Evolutionary conservation across 2,797 vertebrate genomes (phyloP), one percentile per base, ranked within the genome.

Genomic region (Euthynnus affinis): DNA sequence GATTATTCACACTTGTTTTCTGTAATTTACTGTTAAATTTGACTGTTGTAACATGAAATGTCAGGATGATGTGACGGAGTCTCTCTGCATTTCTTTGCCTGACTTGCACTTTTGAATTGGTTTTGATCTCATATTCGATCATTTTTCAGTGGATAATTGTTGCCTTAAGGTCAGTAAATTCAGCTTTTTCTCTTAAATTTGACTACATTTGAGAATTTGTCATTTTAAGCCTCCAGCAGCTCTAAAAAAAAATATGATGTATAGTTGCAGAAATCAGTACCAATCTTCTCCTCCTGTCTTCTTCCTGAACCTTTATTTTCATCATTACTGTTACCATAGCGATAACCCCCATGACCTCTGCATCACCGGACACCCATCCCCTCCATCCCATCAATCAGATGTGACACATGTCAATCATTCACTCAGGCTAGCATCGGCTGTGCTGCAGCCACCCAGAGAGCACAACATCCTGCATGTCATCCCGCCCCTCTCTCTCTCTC

Each of bases 341-440:
- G 52, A 77, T n/a, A 59, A 78, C 81, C 66, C 51, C 23, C 9
- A 6, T 15, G 58, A 80, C 80, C 59, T 53, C 63, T 62, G 14
- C 69, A 6, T 48, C 5, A 3, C 44, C 29, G 15, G 58, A 25
- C 10, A 6, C n/a, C 51, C 10, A 9, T 57, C 42, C 66, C 3
- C 23, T 60, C 51, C 1, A 1, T 55, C 44, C 52, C 71, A n/a
- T 74, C 74, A 62, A n/a, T 71, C 68, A 23, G 15, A 71, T 55
- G 60, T 77, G 86, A 90, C 84, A 86, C 84, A 72, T 85, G 82
- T 81, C 89, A 85, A 40, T 90, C 87, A 84, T 9, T 78, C 82
- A 79, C 56, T 59, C 48, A 6, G 52, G 34, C 49, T 40, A 23
- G 22, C 18, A 46, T 44, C 10, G 17, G 17, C 10, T 3, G 52